Evolutionary conservation across 2,888 invertebrate genomes (phyloP), one percentile per base, ranked within the genome.

Genomic region (Matsumyia berberina): DNA sequence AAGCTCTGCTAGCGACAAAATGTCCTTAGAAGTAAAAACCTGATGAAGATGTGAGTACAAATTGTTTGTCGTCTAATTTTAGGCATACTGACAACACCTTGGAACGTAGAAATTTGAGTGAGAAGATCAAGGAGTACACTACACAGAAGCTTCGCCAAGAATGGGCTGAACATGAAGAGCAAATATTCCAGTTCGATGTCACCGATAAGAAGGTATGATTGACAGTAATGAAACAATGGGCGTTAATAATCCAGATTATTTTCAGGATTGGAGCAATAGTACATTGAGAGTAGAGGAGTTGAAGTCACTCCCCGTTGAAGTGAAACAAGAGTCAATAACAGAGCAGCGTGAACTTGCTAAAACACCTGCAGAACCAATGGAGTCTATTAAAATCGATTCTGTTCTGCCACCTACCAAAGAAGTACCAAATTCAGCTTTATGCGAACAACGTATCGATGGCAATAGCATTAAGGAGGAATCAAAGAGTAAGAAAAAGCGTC

Each of bases 401-500:
- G 72, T 64, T 19, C 11, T 42, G 42, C 69, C 69, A 33, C 55
- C 19, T 17, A 55, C 53, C 58, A 81, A 77, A 69, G 74, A 77
- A 77, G 33, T 57, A 64, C 7, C 69, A 46, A 70, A 7, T 69
- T 46, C 64, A 35, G 12, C 51, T 7, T 7, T 46, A 24, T 46
- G 33, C 55, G 53, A 85, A 8, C 31, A 64, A 53, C 76, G 76
- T 39, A 62, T 66, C 5, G 86, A 72, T n/a, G 44, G 12, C n/a
- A 66, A 35, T 24, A 72, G 93, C 77, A 93, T 93, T 17, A 94
- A 94, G 77, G 92, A 92, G 58, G 91, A 91, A 53, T 88, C 89
- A 9, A 91, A 92, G 66, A 89, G 87, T 88, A 96, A 96, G 89
- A 95, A 96, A 91, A 96, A 95, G 90, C 94, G 96, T 70, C 95